These are phyloP conservation scores for Hydropotes inermis DNA, from an alignment of 2,113 vertebrate genomes.

Conservation along the genomic window DNA sequence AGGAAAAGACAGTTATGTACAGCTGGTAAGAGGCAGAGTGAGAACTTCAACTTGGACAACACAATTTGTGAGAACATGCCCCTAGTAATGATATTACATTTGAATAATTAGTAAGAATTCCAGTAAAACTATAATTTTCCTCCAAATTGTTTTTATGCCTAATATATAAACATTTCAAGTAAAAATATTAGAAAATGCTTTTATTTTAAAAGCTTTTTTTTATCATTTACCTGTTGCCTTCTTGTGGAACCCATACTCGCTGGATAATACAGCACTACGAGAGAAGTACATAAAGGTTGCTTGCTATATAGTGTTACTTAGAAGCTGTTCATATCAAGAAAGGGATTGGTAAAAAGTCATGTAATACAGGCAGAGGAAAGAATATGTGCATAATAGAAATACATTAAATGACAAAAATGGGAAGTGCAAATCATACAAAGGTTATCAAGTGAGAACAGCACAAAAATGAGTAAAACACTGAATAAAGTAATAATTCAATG, in stretches of 20 bases:
- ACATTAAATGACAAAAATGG: not conserved
- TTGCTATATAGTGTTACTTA: not conserved
- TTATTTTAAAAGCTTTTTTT: not conserved
- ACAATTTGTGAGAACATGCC: not conserved
- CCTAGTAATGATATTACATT: not conserved
- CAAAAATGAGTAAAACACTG: not conserved
- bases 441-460: not conserved
- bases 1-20: not conserved
- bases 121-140: not conserved
- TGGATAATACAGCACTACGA: not conserved
- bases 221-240: not conserved
- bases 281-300: not conserved
- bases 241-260: not conserved
- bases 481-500: not conserved
- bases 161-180: not conserved
- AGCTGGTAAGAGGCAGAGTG: not conserved
- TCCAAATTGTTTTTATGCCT: not conserved
- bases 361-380: not conserved
- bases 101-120: not conserved
- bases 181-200: not conserved
- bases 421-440: not conserved
- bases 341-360: not conserved
- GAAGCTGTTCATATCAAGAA: not conserved
- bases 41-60: not conserved
- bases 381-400: not conserved